phyloP scores from a whole-genome alignment of 2,888 invertebrate genomes.

The Nycteola revayana region DNA sequence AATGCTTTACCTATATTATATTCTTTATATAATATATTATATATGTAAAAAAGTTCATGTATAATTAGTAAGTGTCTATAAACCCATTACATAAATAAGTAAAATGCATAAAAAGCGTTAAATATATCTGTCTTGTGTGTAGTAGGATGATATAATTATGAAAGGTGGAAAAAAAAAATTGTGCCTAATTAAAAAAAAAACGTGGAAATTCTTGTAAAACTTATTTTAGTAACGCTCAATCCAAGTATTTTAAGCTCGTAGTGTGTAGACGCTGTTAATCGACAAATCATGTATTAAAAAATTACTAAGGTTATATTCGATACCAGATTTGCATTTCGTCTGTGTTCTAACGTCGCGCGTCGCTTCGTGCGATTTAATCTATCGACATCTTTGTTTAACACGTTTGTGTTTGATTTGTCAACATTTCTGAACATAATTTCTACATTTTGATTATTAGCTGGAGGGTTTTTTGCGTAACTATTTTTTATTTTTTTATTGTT shows the following conservation, averaged over 20 bases:
- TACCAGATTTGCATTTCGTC: conserved; percentile 72
- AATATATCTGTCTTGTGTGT: conserved; percentile 70
- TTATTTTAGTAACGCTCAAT: conserved; percentile 77
- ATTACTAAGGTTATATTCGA: conserved; percentile 52
- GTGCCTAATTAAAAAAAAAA: conserved; percentile 72
- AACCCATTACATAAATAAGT: conserved; percentile 62
- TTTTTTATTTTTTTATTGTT: conserved; percentile 11
- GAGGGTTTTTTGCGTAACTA: conserved; percentile 8
- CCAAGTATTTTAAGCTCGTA: conserved; percentile 72
- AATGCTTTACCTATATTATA: conserved; percentile 81
- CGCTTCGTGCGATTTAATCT: conserved; percentile 13
- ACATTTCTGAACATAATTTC: too few relatives aligned
- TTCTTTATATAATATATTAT: conserved; percentile 80
- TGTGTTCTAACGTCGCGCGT: conserved; percentile 24
- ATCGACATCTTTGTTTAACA: too few relatives aligned
- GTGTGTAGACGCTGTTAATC: conserved; percentile 70
- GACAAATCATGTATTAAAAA: conserved; percentile 41
- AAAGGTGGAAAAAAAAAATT: conserved; percentile 50
- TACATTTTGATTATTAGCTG: too few relatives aligned
- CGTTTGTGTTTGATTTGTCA: too few relatives aligned
- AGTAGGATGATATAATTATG: conserved; percentile 59
- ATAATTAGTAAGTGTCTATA: conserved; percentile 77
- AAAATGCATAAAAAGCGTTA: conserved; percentile 64
- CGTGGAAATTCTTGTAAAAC: conserved; percentile 52
- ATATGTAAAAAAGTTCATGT: conserved; percentile 78